phyloP scores from a whole-genome alignment of 1,140 invertebrate genomes.

The Harpegnathos saltator region DNA sequence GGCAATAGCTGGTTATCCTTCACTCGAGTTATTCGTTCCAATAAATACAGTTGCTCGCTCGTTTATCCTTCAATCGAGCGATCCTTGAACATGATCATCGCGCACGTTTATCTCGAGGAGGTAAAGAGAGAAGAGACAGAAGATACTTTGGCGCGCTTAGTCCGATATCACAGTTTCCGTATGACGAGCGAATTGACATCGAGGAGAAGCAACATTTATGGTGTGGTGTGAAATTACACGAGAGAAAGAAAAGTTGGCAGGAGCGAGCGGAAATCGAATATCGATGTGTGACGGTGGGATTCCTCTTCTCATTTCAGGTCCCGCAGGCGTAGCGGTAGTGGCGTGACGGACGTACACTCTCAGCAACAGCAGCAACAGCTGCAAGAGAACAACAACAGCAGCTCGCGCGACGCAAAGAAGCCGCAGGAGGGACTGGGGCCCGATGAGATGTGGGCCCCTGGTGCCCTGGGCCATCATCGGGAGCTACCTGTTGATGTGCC shows the following conservation, averaged over 20 bases:
- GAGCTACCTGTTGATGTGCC: conserved; percentile 99
- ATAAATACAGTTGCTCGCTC: conserved; percentile 22
- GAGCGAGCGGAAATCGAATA: background rate
- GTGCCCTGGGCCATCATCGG: conserved; percentile 91
- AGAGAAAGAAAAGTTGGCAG: background rate
- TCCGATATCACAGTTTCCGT: background rate
- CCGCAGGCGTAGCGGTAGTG: conserved; percentile 81
- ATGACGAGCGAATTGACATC: background rate
- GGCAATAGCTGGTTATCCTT: conserved; percentile 52
- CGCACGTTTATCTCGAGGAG: too few relatives aligned
- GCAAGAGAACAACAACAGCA: conserved; percentile 83
- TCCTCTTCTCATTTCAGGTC: conserved; percentile 75
- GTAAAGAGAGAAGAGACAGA: too few relatives aligned
- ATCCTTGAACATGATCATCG: too few relatives aligned
- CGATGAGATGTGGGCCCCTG: conserved; percentile 86
- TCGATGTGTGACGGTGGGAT: background rate
- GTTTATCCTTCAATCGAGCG: background rate
- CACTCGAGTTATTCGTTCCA: background rate
- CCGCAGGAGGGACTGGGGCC: conserved; percentile 79
- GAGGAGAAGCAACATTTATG: background rate
- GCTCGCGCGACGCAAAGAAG: conserved; percentile 81
- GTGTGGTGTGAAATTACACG: too few relatives aligned
- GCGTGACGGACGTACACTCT: conserved; percentile 83
- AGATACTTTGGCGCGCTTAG: too few relatives aligned
- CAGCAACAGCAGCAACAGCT: conserved; percentile 81